Percentiles rank a stretch among this genome's conserved stretches.
Evolutionary conservation across 1,140 invertebrate genomes (phyloP).

Genomic region (Listronotus oregonensis): DNA sequence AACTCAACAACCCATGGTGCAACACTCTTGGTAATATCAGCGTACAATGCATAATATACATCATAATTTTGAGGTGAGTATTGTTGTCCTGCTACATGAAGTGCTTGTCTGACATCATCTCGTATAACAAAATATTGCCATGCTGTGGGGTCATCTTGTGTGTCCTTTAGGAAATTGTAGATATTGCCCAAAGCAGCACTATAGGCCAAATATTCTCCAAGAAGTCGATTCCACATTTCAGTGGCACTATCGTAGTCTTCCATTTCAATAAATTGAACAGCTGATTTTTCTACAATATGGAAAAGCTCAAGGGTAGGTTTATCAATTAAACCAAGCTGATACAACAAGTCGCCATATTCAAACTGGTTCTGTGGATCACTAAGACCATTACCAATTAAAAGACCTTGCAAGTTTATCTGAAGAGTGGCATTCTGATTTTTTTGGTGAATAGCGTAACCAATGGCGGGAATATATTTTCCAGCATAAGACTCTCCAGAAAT

Average conservation of each 20-base stretch:
- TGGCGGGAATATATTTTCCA: constrained; percentile 80
- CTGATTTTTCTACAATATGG: no score
- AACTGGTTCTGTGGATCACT: constrained; percentile 77
- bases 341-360: constrained; percentile 73
- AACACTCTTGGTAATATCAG: constrained; percentile 82
- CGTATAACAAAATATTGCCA: constrained; percentile 60
- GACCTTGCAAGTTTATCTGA: constrained; percentile 71
- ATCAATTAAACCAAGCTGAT: constrained; percentile 76
- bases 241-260: no score
- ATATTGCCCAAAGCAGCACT: constrained; percentile 66
- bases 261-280: no score
- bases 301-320: no score
- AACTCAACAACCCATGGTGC: constrained; percentile 75
- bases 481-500: constrained; percentile 86
- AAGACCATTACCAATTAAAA: constrained; percentile 84
- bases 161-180: constrained; percentile 56
- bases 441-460: constrained; percentile 73
- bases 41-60: constrained; percentile 68
- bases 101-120: constrained; percentile 60
- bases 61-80: constrained; percentile 57
- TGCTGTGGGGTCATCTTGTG: neutral
- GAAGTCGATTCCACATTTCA: no score
- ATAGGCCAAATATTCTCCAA: no score
- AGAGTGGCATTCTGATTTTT: constrained; percentile 64
- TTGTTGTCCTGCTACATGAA: constrained; percentile 59